These are phyloP conservation scores for Coregonus ussuriensis DNA, from an alignment of 2,797 vertebrate genomes.

Conservation along the genomic window DNA sequence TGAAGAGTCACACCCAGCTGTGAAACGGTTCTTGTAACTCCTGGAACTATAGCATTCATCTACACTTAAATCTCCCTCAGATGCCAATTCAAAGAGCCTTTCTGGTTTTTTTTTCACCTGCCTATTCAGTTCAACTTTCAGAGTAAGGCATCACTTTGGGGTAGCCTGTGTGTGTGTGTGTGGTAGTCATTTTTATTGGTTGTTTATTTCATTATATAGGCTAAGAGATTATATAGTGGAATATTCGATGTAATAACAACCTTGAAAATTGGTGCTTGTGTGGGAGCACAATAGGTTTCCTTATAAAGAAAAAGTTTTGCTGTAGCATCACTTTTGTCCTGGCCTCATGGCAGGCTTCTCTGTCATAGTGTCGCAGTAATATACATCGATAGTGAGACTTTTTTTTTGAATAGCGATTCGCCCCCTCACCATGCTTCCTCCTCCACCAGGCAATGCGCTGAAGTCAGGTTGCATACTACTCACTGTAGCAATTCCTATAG, in stretches of 20 bases:
- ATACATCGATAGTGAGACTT: not conserved
- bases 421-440: not conserved
- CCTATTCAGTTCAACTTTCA: not conserved
- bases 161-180: not conserved
- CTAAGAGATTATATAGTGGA: not conserved
- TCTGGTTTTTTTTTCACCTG: not conserved
- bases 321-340: not conserved
- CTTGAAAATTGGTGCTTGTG: not conserved
- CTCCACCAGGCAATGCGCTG: not conserved
- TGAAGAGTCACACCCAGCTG: constrained; percentile 18
- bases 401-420: not conserved
- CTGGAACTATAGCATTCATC: not conserved
- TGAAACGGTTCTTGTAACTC: constrained; percentile 15
- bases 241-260: not conserved
- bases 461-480: not conserved
- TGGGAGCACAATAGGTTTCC: not conserved
- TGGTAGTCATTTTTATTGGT: not conserved
- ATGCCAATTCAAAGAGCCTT: not conserved
- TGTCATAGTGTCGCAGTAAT: constrained; percentile 1
- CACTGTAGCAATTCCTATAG: not conserved
- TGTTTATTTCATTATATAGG: not conserved
- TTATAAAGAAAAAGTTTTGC: not conserved
- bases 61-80: not conserved
- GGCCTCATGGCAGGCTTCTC: not conserved
- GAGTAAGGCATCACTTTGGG: not conserved